Conservation (phyloP, 2,113 vertebrate species). For the Ivindomyrus marchei region DNA sequence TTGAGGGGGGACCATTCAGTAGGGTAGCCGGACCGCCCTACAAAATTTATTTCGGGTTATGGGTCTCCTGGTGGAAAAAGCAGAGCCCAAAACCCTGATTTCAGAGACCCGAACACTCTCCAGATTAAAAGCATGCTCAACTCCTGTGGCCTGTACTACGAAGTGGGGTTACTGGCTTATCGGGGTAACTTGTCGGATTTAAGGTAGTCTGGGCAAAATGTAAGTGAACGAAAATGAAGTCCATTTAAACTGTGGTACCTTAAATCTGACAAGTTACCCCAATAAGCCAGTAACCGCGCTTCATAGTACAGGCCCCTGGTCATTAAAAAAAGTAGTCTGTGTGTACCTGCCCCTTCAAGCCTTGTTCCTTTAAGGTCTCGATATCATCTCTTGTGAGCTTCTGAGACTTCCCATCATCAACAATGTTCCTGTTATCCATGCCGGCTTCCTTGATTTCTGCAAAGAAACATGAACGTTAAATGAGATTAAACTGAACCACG, state of each 20-base stretch:
- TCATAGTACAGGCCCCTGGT: neutral
- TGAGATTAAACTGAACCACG: neutral
- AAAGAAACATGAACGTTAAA: constrained; percentile 13
- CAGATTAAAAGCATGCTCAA: neutral
- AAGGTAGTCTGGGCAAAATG: no score
- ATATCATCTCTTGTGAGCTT: constrained; percentile 97
- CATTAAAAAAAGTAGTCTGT: neutral
- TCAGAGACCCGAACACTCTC: neutral
- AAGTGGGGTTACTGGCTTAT: no score
- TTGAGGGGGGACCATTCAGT: neutral
- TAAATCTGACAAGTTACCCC: no score
- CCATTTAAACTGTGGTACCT: no score
- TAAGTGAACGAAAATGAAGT: no score
- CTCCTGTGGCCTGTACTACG: neutral
- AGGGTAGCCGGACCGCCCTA: neutral
- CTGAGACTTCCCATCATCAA: constrained; percentile 94
- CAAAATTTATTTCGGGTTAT: neutral
- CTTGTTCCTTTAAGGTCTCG: constrained; percentile 91
- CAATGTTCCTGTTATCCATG: constrained; percentile 91
- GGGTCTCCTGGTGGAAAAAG: neutral
- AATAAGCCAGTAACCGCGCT: no score
- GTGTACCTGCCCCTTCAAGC: constrained; percentile 90
- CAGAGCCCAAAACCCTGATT: neutral
- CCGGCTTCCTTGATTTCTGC: constrained; percentile 85
- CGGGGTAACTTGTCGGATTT: no score